These are phyloP conservation scores for Brachypalpus laphriformis DNA, from an alignment of 2,888 invertebrate genomes.

Conservation along the genomic window DNA sequence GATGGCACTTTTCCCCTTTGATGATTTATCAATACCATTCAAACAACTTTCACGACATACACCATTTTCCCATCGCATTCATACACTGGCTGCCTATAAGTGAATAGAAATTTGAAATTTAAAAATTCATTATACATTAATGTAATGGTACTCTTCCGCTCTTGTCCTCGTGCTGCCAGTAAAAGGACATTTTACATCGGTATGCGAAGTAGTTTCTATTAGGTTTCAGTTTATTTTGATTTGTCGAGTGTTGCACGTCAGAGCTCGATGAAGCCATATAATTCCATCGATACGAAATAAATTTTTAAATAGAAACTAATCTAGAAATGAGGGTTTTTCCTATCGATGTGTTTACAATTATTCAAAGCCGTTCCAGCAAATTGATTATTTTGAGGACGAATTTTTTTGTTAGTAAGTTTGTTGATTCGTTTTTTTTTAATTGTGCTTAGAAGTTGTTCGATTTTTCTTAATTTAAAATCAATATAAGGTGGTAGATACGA, in stretches of 20 bases:
- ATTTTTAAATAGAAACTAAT: background rate
- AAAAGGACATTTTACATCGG: background rate
- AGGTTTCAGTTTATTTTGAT: background rate
- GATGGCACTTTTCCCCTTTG: background rate
- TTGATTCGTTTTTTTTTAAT: background rate
- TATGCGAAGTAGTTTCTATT: background rate
- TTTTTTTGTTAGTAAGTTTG: slow-evolving; percentile 76
- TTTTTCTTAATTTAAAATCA: no score
- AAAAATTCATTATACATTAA: no score
- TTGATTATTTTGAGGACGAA: slow-evolving; percentile 79
- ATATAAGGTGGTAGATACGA: no score
- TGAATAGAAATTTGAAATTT: background rate
- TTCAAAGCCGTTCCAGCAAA: slow-evolving; percentile 69
- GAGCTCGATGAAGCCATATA: background rate
- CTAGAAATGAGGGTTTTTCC: slow-evolving; percentile 35
- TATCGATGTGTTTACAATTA: slow-evolving; percentile 23
- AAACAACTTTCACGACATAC: background rate
- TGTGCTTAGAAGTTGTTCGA: no score
- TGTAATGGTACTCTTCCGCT: no score
- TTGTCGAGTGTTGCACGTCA: background rate
- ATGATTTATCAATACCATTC: no score
- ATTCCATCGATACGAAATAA: background rate
- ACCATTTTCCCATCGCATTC: background rate
- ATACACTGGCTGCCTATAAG: background rate
- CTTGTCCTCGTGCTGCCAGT: no score